Conservation (phyloP, 2,888 invertebrate genomes). For the Hydrotaea cyrtoneurina region DNA sequence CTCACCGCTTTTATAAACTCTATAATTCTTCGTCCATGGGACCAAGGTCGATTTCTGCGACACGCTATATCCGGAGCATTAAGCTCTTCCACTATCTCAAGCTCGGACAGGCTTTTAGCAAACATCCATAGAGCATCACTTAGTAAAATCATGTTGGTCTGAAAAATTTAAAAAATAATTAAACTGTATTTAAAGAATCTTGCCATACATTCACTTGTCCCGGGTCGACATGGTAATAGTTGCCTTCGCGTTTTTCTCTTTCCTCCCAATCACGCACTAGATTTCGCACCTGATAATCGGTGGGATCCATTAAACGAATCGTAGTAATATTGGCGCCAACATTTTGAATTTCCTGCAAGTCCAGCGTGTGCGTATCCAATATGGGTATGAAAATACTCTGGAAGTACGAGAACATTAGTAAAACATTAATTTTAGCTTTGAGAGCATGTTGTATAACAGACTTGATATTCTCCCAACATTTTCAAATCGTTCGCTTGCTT, state of each 20-base stretch:
- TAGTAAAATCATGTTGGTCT: slow-evolving; percentile 85
- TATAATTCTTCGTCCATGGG: slow-evolving; percentile 84
- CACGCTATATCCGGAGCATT: slow-evolving; percentile 77
- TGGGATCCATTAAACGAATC: slow-evolving; percentile 79
- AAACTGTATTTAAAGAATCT: too few species aligned
- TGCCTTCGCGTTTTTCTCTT: slow-evolving; percentile 75
- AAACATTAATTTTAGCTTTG: not conserved
- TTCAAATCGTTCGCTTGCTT: slow-evolving; percentile 90
- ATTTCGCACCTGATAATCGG: slow-evolving; percentile 78
- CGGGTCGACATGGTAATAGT: slow-evolving; percentile 73
- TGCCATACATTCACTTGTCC: slow-evolving; percentile 73
- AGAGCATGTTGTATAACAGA: slow-evolving; percentile 71
- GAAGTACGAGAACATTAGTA: slow-evolving; percentile 60
- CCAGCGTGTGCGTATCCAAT: slow-evolving; percentile 81
- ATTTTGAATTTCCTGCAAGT: slow-evolving; percentile 81
- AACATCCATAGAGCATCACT: slow-evolving; percentile 87
- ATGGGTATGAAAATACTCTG: slow-evolving; percentile 83
- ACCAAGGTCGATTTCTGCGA: slow-evolving; percentile 81
- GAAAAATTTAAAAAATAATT: too few species aligned
- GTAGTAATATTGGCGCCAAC: slow-evolving; percentile 79
- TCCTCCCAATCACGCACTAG: slow-evolving; percentile 80
- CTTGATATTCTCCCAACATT: slow-evolving; percentile 90
- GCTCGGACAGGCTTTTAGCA: slow-evolving; percentile 82
- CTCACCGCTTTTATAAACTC: slow-evolving; percentile 86
- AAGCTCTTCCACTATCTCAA: slow-evolving; percentile 78